These are phyloP conservation scores for Hippoglossus hippoglossus DNA, from an alignment of 2,797 vertebrate genomes.

Conservation along the genomic window DNA sequence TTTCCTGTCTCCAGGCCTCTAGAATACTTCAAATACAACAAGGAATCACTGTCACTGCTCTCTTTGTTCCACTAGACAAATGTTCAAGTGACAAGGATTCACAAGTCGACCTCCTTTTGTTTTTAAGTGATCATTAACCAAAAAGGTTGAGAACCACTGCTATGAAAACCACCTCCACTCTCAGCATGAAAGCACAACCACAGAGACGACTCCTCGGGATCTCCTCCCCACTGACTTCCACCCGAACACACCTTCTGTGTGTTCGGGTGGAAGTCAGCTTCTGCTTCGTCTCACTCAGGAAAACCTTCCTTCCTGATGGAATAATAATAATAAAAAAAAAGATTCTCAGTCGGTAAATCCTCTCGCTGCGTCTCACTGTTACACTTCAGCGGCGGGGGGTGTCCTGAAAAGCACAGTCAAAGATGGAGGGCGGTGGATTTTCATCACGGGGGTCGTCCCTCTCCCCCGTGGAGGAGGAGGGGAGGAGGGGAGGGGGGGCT, in stretches of 20 bases:
- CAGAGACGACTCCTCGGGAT: no score
- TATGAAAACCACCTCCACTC: not conserved
- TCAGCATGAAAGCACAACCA: no score
- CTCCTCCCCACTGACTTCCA: no score
- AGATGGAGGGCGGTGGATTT: constrained; percentile 59
- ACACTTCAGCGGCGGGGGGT: constrained; percentile 20
- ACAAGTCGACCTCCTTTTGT: no score
- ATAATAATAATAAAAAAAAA: no score
- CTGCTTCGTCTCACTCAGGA: constrained; percentile 67
- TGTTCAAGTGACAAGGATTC: no score
- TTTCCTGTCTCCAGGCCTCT: not conserved
- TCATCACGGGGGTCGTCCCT: constrained; percentile 17
- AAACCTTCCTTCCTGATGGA: constrained; percentile 15
- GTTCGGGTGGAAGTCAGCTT: constrained; percentile 16
- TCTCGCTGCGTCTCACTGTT: constrained; percentile 11
- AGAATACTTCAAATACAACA: no score
- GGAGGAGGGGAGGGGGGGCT: not conserved
- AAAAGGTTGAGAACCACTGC: not conserved
- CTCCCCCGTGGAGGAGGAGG: not conserved
- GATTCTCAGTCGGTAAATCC: constrained; percentile 28
- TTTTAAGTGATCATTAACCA: no score
- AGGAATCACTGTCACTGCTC: no score
- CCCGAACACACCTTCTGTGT: no score
- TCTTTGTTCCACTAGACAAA: no score
- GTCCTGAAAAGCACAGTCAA: constrained; percentile 63